Evolutionary conservation across 2,113 vertebrate species (phyloP).

Genomic region (Ceyx cyanopectus): DNA sequence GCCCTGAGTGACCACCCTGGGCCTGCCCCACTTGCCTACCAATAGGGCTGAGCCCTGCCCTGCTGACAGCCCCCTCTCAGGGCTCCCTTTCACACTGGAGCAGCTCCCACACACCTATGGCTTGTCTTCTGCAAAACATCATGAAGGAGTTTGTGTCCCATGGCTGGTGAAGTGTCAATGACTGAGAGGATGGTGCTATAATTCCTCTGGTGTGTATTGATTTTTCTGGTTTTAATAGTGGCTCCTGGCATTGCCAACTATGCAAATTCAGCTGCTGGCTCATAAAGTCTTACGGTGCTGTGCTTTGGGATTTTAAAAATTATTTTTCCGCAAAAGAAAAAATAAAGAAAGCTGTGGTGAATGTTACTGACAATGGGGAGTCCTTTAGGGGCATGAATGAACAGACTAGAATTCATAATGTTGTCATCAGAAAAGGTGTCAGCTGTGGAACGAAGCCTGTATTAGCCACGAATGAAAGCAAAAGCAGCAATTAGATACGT

Average conservation of each 20-base stretch:
- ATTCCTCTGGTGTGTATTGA: background rate
- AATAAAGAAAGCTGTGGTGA: background rate
- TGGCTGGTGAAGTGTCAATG: background rate
- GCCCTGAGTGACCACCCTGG: accelerated
- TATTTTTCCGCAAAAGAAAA: background rate
- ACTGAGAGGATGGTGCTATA: background rate
- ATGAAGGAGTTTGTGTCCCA: accelerated
- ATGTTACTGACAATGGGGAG: background rate
- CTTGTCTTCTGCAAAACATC: background rate
- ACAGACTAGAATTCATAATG: background rate
- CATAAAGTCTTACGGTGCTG: accelerated
- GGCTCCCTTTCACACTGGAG: background rate
- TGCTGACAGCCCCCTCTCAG: accelerated
- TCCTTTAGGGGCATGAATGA: background rate
- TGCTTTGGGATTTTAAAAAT: background rate
- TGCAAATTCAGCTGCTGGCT: background rate
- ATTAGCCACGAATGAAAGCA: background rate
- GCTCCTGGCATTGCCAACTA: background rate
- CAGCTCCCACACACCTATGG: accelerated
- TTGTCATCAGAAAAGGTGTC: background rate
- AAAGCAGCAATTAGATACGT: background rate
- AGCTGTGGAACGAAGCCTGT: background rate
- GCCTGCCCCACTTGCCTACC: accelerated
- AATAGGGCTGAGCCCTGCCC: background rate
- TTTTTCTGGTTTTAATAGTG: background rate